phyloP scores from a whole-genome alignment of 2,888 invertebrate species.

The Drosophila meridionalis region DNA sequence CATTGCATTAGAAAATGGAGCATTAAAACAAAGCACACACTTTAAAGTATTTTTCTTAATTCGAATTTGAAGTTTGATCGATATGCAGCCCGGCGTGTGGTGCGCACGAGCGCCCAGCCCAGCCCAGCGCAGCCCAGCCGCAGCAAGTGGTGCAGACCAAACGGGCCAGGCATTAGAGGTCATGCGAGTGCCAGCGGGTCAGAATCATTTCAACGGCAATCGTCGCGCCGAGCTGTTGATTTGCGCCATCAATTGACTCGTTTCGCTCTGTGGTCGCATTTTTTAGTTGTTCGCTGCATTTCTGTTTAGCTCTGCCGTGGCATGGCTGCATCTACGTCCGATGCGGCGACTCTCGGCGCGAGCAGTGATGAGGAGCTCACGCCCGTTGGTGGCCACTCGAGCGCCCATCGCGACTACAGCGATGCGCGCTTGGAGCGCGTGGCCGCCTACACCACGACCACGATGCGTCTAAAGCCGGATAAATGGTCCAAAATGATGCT shows the following conservation, averaged over 20 bases:
- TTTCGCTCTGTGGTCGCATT: constrained; percentile 51
- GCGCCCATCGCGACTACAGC: constrained; percentile 58
- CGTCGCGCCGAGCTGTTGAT: constrained; percentile 65
- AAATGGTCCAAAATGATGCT: constrained; percentile 94
- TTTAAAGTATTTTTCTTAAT: constrained; percentile 75
- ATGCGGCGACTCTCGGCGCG: constrained; percentile 51
- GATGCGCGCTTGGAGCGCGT: constrained; percentile 93
- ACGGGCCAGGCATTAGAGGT: constrained; percentile 67
- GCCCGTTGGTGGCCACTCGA: constrained; percentile 34
- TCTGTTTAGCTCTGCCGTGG: not conserved
- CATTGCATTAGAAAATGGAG: constrained; percentile 64
- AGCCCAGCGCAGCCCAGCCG: constrained; percentile 18
- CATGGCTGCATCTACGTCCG: constrained; percentile 41
- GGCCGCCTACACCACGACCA: constrained; percentile 89
- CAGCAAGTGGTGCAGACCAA: constrained; percentile 22
- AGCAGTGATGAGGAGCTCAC: constrained; percentile 70
- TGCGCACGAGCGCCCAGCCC: constrained; percentile 36
- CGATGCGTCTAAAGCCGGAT: constrained; percentile 92
- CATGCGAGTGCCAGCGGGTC: constrained; percentile 58
- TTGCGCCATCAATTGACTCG: constrained; percentile 55
- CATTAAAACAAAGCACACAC: constrained; percentile 59
- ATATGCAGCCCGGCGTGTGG: constrained; percentile 71
- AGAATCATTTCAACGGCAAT: constrained; percentile 67
- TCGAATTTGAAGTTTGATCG: constrained; percentile 84
- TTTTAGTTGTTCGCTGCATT: constrained; percentile 2